A percentile compares a stretch with the other conserved stretches of the same genome.
Conservation (phyloP, 2,888 invertebrate species). For the Pristionchus japonicus region DNA sequence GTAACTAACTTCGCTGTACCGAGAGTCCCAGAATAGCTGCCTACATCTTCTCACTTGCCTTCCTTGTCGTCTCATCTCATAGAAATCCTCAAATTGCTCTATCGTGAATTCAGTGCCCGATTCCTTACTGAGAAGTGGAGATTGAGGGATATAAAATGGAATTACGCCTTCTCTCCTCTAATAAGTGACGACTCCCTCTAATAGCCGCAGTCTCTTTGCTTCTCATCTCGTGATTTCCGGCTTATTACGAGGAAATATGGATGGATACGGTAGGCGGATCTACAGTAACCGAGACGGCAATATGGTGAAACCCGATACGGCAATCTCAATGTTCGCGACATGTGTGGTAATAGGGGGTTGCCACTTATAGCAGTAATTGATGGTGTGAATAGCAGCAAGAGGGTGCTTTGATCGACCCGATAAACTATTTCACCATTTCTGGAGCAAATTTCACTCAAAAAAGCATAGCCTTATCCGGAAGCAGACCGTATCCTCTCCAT, state of each 20-base stretch:
- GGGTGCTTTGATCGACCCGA: not conserved
- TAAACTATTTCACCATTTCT: too few relatives aligned
- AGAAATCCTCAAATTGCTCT: not conserved
- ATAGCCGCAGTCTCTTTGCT: not conserved
- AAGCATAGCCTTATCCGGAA: not conserved
- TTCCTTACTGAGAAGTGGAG: slow-evolving; percentile 32
- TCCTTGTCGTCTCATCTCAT: not conserved
- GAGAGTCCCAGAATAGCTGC: not conserved
- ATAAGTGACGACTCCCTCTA: not conserved
- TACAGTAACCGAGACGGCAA: not conserved
- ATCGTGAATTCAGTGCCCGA: not conserved
- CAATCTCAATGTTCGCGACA: not conserved
- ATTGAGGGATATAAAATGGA: slow-evolving; percentile 32
- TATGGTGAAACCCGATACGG: slow-evolving; percentile 25
- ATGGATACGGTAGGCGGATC: not conserved
- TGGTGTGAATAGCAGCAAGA: not conserved
- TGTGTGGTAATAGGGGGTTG: not conserved
- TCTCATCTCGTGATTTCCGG: slow-evolving; percentile 14
- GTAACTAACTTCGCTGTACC: too few relatives aligned
- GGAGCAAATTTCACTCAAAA: too few relatives aligned
- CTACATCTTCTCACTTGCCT: not conserved
- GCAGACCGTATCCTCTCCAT: not conserved
- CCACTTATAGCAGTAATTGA: not conserved
- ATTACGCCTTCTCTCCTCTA: not conserved
- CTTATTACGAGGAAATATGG: slow-evolving; percentile 6